Evolutionary conservation across 2,113 vertebrate species (phyloP).

Genomic region (Prionailurus viverrinus): DNA sequence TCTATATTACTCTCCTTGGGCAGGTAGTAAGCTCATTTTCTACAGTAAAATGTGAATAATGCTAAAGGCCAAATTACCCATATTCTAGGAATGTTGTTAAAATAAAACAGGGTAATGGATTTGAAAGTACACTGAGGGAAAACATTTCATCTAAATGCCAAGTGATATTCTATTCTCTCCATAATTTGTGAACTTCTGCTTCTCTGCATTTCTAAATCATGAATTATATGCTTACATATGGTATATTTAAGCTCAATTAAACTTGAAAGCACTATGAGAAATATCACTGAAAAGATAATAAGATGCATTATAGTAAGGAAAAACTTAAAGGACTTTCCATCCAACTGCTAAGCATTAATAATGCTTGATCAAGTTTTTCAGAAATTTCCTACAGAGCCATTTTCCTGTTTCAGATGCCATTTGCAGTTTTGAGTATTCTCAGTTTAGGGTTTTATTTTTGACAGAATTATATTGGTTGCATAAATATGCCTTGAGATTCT

Average conservation of each 20-base stretch:
- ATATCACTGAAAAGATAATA: conserved; percentile 28
- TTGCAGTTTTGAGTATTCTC: neutral
- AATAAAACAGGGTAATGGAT: conserved; percentile 44
- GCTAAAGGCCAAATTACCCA: conserved; percentile 24
- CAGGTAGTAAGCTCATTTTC: conserved; percentile 13
- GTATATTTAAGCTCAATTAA: conserved; percentile 10
- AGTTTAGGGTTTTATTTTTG: neutral
- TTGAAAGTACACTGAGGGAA: neutral
- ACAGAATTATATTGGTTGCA: neutral
- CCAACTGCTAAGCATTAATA: neutral
- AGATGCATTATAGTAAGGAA: neutral
- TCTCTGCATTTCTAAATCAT: conserved; percentile 19
- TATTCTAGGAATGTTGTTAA: conserved; percentile 10
- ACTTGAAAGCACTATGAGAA: neutral
- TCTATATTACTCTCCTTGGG: neutral
- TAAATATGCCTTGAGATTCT: neutral
- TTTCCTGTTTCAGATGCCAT: neutral
- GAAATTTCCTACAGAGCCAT: neutral
- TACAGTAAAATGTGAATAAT: conserved; percentile 25
- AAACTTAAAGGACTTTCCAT: conserved; percentile 16
- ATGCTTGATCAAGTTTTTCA: neutral
- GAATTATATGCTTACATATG: neutral
- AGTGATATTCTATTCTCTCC: neutral
- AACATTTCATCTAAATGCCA: conserved; percentile 23
- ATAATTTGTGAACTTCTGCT: neutral